Percentiles rank a stretch among this genome's conserved stretches.
Conservation (phyloP, 2,113 vertebrate genomes). For the Procavia capensis region DNA sequence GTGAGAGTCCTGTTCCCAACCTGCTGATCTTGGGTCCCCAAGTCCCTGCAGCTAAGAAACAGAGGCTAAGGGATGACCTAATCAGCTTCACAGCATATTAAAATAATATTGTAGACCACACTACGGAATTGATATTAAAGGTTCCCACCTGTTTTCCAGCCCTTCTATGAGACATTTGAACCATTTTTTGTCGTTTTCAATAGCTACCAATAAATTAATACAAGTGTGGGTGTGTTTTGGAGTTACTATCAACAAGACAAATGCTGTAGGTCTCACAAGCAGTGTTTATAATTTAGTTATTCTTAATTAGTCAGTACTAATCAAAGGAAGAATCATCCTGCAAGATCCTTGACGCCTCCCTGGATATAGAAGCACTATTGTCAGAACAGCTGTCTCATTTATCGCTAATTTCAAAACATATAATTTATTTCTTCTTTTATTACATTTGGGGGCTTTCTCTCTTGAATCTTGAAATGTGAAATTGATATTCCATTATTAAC, state of each 20-base stretch:
- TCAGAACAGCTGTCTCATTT: constrained; percentile 57
- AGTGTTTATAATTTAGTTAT: constrained; percentile 48
- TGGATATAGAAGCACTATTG: neutral
- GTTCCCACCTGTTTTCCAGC: neutral
- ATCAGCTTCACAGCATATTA: neutral
- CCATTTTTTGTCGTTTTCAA: constrained; percentile 14
- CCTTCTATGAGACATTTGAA: constrained; percentile 13
- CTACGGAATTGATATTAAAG: neutral
- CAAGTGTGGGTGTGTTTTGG: neutral
- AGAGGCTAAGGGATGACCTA: neutral
- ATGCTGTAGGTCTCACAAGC: constrained; percentile 19
- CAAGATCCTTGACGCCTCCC: constrained; percentile 37
- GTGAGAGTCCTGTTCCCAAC: too few species aligned
- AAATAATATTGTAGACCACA: rapidly evolving
- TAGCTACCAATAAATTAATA: constrained; percentile 50
- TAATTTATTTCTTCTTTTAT: constrained; percentile 44
- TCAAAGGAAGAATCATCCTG: constrained; percentile 11
- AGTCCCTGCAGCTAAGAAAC: too few species aligned
- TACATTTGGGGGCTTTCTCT: constrained; percentile 11
- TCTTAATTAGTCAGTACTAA: constrained; percentile 47
- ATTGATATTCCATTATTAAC: constrained; percentile 45
- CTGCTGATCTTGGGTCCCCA: too few species aligned
- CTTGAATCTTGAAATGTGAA: constrained; percentile 35
- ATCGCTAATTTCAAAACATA: constrained; percentile 23
- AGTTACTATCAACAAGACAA: constrained; percentile 47